Evolutionary conservation across 2,888 invertebrate genomes (phyloP).

Genomic region (Tipula helvola): DNA sequence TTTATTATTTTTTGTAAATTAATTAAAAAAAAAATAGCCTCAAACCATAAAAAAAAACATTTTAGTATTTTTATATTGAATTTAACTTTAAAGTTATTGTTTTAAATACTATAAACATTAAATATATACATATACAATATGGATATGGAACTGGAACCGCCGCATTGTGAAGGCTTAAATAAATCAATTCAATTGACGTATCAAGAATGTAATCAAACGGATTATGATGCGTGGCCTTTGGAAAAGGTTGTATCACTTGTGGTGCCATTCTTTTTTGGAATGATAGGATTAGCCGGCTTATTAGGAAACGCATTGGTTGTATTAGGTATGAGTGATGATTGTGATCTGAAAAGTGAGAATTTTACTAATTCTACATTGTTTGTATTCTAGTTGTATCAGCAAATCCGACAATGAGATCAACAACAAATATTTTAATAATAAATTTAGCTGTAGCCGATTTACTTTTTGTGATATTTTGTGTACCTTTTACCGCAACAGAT

Average conservation of each 20-base stretch:
- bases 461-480: conserved; percentile 84
- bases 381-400: conserved; percentile 55
- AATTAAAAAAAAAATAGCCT: neutral
- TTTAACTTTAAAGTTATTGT: neutral
- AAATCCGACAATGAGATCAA: conserved; percentile 85
- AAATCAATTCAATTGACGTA: conserved; percentile 17
- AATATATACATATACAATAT: neutral
- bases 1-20: neutral
- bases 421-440: conserved; percentile 83
- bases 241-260: conserved; percentile 56
- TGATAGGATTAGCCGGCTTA: conserved; percentile 76
- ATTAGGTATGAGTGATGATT: conserved; percentile 36
- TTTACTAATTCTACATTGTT: neutral
- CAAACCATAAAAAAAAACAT: neutral
- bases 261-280: conserved; percentile 71
- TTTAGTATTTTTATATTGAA: neutral
- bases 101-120: neutral
- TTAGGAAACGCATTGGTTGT: conserved; percentile 83
- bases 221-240: conserved; percentile 41
- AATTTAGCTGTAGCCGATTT: conserved; percentile 84
- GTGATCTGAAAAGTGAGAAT: neutral
- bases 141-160: neutral
- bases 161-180: conserved; percentile 20
- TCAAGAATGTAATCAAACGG: conserved; percentile 17
- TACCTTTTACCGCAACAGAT: conserved; percentile 86